Evolutionary conservation across 2,888 invertebrate species (phyloP).

Genomic region (Sclerodermus sp.): DNA sequence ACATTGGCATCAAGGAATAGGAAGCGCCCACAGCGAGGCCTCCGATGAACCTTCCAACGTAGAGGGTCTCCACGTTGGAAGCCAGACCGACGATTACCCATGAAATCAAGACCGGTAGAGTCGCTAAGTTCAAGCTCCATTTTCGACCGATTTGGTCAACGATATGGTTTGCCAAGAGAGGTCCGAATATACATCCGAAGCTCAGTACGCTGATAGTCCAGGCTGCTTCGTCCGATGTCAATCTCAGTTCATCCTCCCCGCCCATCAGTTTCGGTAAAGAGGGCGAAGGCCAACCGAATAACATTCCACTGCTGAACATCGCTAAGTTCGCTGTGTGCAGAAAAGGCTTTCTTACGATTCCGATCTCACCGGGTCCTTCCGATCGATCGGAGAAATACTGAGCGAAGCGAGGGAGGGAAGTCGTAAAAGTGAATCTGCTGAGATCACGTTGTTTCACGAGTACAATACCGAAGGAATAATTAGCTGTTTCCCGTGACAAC

Average conservation of each 20-base stretch:
- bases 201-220: slow-evolving; percentile 10
- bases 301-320: slow-evolving; percentile 8
- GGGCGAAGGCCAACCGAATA: slow-evolving; percentile 11
- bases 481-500: no score
- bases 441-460: no score
- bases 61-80: neutral
- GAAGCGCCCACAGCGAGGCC: slow-evolving; percentile 6
- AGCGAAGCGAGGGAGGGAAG: no score
- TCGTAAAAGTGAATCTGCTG: no score
- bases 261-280: slow-evolving; percentile 7
- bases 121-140: slow-evolving; percentile 1
- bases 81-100: slow-evolving; percentile 6
- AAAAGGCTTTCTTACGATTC: no score
- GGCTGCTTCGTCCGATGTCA: slow-evolving; percentile 8
- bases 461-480: no score
- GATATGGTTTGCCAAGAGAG: slow-evolving; percentile 1
- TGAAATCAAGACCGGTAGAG: slow-evolving; percentile 5
- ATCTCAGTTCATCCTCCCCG: neutral
- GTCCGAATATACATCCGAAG: slow-evolving; percentile 8
- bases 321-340: slow-evolving; percentile 5
- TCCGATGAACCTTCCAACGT: slow-evolving; percentile 5
- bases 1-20: slow-evolving; percentile 6
- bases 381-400: no score
- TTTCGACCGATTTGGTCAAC: slow-evolving; percentile 15
- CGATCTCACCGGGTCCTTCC: no score